phyloP scores from a whole-genome alignment of 2,888 invertebrate genomes.

The Syritta pipiens region DNA sequence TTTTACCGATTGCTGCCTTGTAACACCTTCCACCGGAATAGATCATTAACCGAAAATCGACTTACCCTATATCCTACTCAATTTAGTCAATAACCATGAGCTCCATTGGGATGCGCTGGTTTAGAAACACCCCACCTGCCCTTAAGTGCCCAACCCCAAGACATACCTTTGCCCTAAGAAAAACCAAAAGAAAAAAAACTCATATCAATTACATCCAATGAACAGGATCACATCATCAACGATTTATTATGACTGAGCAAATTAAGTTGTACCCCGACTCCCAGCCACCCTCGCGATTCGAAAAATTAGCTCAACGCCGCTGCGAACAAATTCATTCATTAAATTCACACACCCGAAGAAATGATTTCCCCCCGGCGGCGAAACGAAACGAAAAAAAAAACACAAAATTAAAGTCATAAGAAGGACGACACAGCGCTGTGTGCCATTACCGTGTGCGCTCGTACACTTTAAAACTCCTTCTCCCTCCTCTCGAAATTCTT shows the following conservation, averaged over 20 bases:
- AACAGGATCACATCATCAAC: slow-evolving; percentile 9
- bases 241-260: slow-evolving; percentile 36
- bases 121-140: too few relatives aligned
- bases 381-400: neutral
- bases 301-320: slow-evolving; percentile 35
- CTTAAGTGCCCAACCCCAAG: too few relatives aligned
- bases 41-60: too few relatives aligned
- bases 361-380: neutral
- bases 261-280: slow-evolving; percentile 28
- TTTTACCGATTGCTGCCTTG: too few relatives aligned
- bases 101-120: too few relatives aligned
- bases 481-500: slow-evolving; percentile 1
- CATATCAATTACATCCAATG: slow-evolving; percentile 9
- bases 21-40: too few relatives aligned
- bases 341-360: slow-evolving; percentile 30
- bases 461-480: slow-evolving; percentile 16
- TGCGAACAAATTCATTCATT: slow-evolving; percentile 47
- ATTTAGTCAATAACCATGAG: too few relatives aligned
- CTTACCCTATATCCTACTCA: too few relatives aligned
- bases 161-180: too few relatives aligned
- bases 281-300: slow-evolving; percentile 12
- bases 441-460: neutral
- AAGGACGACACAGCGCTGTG: neutral
- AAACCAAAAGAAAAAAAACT: too few relatives aligned
- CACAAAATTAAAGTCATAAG: neutral